phyloP scores from a whole-genome alignment of 2,888 invertebrate genomes.

The Stenoptilia bipunctidactyla region DNA sequence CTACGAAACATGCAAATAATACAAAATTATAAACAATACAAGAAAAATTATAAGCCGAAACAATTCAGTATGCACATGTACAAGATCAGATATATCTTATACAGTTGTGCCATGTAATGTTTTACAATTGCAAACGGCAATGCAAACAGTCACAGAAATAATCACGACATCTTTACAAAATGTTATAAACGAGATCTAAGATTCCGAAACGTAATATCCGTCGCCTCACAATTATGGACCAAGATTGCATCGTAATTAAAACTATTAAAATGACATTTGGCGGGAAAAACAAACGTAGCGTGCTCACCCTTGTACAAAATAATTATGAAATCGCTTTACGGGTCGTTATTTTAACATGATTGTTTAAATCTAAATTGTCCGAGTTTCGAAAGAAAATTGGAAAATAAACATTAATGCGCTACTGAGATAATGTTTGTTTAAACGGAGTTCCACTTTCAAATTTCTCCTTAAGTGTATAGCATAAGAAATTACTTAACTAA shows the following conservation, averaged over 20 bases:
- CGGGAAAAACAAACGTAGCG: constrained; percentile 23
- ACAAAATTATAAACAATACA: no score
- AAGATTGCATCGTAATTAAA: constrained; percentile 43
- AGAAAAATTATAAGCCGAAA: no score
- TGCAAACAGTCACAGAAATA: background rate
- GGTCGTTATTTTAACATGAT: constrained; percentile 24
- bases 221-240: constrained; percentile 33
- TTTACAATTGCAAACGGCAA: background rate
- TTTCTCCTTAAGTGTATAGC: no score
- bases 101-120: no score
- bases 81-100: no score
- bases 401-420: background rate
- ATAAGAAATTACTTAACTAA: no score
- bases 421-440: no score
- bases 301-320: constrained; percentile 27
- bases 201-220: constrained; percentile 19
- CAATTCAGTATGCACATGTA: no score
- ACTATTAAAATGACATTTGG: constrained; percentile 65
- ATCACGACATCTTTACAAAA: constrained; percentile 1
- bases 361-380: background rate
- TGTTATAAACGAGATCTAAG: background rate
- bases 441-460: no score
- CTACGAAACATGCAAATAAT: no score
- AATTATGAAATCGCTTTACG: constrained; percentile 31
- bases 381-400: constrained; percentile 1